These are phyloP conservation scores for Tolypeutes matacus DNA, from an alignment of 2,797 vertebrate genomes.

Conservation along the genomic window DNA sequence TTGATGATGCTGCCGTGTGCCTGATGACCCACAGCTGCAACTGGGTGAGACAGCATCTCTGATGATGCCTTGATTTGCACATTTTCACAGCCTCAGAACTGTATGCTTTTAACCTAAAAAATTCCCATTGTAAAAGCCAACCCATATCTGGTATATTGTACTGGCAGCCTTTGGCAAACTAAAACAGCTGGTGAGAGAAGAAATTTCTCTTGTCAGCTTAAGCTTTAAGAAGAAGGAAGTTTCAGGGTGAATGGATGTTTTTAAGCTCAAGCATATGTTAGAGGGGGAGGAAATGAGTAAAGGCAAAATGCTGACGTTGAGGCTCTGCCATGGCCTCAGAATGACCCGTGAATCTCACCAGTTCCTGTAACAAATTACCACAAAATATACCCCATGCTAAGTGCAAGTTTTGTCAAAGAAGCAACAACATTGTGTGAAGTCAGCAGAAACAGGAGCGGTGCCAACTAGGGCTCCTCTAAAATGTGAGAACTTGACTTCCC, in stretches of 20 bases:
- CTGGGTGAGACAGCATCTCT: no score
- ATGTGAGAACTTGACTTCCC: neutral
- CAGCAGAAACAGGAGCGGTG: conserved; percentile 37
- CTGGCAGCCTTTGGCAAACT: no score
- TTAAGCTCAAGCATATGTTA: conserved; percentile 69
- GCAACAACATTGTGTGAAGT: neutral
- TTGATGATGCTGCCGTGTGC: no score
- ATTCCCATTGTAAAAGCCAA: no score
- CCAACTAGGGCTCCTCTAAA: neutral
- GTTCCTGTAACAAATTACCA: conserved; percentile 62
- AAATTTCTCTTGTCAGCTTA: conserved; percentile 83
- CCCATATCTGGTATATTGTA: no score
- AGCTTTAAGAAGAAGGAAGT: conserved; percentile 87
- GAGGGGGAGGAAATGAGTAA: conserved; percentile 86
- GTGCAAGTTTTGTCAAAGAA: conserved; percentile 33
- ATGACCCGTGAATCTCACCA: conserved; percentile 70
- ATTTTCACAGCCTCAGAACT: no score
- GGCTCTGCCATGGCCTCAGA: conserved; percentile 53
- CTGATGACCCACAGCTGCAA: no score
- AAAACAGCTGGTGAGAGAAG: conserved; percentile 60
- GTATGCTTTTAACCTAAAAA: no score
- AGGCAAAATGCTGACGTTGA: conserved; percentile 80
- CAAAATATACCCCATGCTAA: neutral
- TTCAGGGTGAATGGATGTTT: conserved; percentile 72
- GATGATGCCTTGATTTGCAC: no score